Conservation (phyloP, 2,797 vertebrate species). For the Scleropages formosus region DNA sequence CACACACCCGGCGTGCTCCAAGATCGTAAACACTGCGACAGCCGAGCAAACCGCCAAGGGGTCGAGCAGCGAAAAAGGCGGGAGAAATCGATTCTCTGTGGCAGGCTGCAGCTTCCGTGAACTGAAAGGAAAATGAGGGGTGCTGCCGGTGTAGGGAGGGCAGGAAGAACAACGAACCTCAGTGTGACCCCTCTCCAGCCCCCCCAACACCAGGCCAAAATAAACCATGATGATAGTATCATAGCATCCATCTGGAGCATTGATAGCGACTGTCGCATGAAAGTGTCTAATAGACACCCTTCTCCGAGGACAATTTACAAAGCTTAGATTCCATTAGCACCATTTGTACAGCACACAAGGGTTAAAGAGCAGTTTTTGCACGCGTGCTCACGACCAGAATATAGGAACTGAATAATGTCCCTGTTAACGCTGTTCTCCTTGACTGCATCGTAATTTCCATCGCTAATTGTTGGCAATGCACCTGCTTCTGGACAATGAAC, state of each 20-base stretch:
- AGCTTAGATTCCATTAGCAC: too few relatives aligned
- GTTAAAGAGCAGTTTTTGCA: too few relatives aligned
- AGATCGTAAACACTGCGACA: conserved; percentile 39
- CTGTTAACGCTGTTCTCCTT: background rate
- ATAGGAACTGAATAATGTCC: too few relatives aligned
- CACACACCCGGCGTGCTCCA: conserved; percentile 36
- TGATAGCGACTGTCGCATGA: too few relatives aligned
- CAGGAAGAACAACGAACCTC: conserved; percentile 47
- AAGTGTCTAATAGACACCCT: too few relatives aligned
- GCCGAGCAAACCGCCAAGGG: conserved; percentile 53
- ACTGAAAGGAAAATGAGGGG: conserved; percentile 41
- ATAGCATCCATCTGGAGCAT: too few relatives aligned
- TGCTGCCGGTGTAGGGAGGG: background rate
- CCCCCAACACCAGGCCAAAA: conserved; percentile 1
- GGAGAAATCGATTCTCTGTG: conserved; percentile 61
- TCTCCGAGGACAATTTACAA: too few relatives aligned
- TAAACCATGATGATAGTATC: too few relatives aligned
- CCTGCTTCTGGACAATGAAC: too few relatives aligned
- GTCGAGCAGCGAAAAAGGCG: conserved; percentile 46
- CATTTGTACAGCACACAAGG: too few relatives aligned
- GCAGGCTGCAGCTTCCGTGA: conserved; percentile 50
- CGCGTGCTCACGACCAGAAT: too few relatives aligned
- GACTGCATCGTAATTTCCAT: background rate
- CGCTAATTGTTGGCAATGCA: background rate
- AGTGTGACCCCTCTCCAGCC: conserved; percentile 31